These are phyloP conservation scores for Apodemia mormo DNA, from an alignment of 2,888 invertebrate species.

Conservation along the genomic window DNA sequence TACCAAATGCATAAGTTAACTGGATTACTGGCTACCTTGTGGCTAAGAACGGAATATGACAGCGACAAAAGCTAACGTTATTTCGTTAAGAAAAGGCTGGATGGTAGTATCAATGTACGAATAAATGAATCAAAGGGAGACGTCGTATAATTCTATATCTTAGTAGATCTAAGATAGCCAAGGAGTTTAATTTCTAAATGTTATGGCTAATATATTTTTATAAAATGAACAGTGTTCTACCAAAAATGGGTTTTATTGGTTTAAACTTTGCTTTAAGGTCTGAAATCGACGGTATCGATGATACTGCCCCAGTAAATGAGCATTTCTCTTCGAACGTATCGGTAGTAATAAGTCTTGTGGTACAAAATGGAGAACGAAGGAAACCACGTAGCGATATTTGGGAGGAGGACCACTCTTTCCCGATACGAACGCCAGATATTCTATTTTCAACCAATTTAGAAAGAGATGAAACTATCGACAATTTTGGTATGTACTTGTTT, in stretches of 20 bases:
- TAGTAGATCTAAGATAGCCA: no score
- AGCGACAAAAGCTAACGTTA: no score
- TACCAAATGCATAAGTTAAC: no score
- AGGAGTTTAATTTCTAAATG: no score
- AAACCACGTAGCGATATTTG: conserved; percentile 88
- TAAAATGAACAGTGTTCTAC: no score
- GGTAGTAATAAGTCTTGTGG: conserved; percentile 86
- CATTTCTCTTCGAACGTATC: conserved; percentile 87
- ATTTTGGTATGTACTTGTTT: conserved; percentile 85
- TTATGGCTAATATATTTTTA: no score
- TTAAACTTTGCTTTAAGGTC: conserved; percentile 59
- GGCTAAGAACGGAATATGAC: no score
- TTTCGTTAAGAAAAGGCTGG: no score
- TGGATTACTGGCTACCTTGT: no score
- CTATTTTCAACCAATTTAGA: conserved; percentile 90
- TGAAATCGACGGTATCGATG: conserved; percentile 92
- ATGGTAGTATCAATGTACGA: no score
- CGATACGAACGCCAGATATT: conserved; percentile 71
- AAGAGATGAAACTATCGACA: conserved; percentile 91
- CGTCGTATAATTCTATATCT: no score
- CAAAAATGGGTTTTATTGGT: background rate
- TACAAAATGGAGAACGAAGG: conserved; percentile 85
- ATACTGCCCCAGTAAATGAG: conserved; percentile 82
- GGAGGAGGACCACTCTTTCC: conserved; percentile 85
- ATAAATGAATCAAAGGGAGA: no score